Percentiles rank a stretch among this genome's conserved stretches.
Evolutionary conservation across 1,140 invertebrate genomes (phyloP).

Genomic region (Coptotermes formosanus): DNA sequence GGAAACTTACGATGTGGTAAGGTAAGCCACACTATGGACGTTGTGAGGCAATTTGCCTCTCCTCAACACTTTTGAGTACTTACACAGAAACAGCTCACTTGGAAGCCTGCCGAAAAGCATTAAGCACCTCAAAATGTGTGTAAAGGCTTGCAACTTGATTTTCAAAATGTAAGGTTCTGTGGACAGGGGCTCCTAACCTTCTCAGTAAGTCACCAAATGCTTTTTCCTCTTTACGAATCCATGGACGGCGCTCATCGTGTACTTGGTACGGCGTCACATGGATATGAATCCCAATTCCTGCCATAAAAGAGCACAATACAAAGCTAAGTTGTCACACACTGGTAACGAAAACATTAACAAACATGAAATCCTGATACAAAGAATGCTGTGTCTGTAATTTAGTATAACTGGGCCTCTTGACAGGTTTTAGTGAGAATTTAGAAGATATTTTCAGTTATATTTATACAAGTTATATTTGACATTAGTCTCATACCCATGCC

Average conservation of each 20-base stretch:
- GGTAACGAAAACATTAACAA: not conserved
- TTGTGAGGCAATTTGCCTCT: not conserved
- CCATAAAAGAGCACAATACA: slow-evolving; percentile 37
- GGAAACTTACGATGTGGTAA: not conserved
- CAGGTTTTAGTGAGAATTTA: not conserved
- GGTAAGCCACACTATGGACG: slow-evolving; percentile 2
- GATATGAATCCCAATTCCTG: slow-evolving; percentile 65
- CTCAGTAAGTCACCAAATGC: slow-evolving; percentile 66
- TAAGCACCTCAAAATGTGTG: slow-evolving; percentile 69
- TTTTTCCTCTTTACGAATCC: slow-evolving; percentile 80
- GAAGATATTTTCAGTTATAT: too few species aligned
- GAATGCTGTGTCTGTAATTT: not conserved
- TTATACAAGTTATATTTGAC: too few species aligned
- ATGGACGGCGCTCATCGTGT: slow-evolving; percentile 67
- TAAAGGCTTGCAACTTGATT: slow-evolving; percentile 59
- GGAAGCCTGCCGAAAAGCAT: slow-evolving; percentile 48
- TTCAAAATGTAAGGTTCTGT: slow-evolving; percentile 64
- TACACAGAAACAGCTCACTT: not conserved
- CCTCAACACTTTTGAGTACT: not conserved
- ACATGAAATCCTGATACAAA: not conserved
- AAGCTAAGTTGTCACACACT: not conserved
- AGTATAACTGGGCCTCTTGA: not conserved
- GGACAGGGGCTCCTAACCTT: slow-evolving; percentile 60
- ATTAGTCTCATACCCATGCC: too few species aligned
- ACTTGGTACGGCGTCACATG: slow-evolving; percentile 85